Conservation (phyloP, 2,797 vertebrate species). For the Stomatorhinus walkeri region DNA sequence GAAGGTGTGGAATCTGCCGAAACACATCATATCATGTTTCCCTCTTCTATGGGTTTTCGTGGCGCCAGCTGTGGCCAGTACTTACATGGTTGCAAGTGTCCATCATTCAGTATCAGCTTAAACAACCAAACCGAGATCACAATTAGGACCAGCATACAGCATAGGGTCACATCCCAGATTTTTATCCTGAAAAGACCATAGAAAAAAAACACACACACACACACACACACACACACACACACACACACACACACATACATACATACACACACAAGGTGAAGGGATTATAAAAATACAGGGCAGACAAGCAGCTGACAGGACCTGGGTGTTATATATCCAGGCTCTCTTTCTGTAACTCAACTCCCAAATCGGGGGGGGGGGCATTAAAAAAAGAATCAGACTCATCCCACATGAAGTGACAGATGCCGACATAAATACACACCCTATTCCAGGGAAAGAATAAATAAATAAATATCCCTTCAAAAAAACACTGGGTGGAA, state of each 20-base stretch:
- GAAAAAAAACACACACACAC: not conserved
- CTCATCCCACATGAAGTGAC: not conserved
- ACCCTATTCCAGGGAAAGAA: not conserved
- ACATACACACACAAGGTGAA: not conserved
- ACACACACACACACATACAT: not conserved
- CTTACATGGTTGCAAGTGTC: not conserved
- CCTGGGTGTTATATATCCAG: not conserved
- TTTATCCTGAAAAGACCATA: slow-evolving; percentile 4
- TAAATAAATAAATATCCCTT: not conserved
- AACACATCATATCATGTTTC: not conserved
- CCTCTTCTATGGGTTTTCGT: not conserved
- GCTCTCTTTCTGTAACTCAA: not conserved
- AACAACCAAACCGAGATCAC: not conserved
- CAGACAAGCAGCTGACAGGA: not conserved
- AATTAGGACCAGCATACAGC: not conserved
- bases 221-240: not conserved
- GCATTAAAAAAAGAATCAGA: not conserved
- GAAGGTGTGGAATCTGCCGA: not conserved
- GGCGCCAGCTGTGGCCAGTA: not conserved
- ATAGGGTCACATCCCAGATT: not conserved
- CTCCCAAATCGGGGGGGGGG: not conserved
- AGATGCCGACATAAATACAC: not conserved
- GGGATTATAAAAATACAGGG: not conserved
- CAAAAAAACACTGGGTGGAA: not conserved
- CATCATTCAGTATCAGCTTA: not conserved